These are phyloP conservation scores for Hyposoter didymator DNA, from an alignment of 2,888 invertebrate species.

Conservation along the genomic window DNA sequence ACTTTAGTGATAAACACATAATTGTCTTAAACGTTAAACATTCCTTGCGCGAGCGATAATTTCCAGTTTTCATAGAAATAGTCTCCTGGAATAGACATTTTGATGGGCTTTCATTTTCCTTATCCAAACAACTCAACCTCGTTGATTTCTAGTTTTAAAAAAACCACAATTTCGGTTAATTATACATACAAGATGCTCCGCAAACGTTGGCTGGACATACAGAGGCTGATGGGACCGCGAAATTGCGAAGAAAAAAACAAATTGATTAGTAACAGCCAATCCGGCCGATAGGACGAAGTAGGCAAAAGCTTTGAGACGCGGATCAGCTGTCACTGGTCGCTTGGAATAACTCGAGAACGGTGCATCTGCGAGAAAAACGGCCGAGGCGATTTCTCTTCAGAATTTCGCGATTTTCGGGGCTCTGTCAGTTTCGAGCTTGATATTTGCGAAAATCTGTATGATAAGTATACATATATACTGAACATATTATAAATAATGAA, in stretches of 20 bases:
- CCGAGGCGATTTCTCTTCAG: background rate
- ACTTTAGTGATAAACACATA: conserved; percentile 18
- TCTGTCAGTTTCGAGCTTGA: background rate
- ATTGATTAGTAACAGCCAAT: background rate
- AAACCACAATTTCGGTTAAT: background rate
- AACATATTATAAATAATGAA: conserved; percentile 63
- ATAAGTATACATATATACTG: conserved; percentile 55
- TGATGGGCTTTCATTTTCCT: background rate
- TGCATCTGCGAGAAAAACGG: background rate
- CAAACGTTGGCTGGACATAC: background rate
- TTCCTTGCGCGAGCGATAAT: background rate
- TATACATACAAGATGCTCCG: background rate
- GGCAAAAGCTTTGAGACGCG: background rate
- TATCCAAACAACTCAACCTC: background rate
- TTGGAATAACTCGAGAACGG: background rate
- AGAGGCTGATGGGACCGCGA: background rate
- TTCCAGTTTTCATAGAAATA: background rate
- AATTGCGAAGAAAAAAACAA: background rate
- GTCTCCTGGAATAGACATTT: background rate
- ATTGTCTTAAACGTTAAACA: background rate
- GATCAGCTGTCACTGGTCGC: background rate
- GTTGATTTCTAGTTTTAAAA: background rate
- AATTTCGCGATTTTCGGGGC: background rate
- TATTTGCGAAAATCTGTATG: conserved; percentile 36
- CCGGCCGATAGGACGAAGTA: background rate